Percentiles rank a stretch among this genome's conserved stretches.
Evolutionary conservation across 2,888 invertebrate genomes (phyloP).

Genomic region (Celastrina argiolus): DNA sequence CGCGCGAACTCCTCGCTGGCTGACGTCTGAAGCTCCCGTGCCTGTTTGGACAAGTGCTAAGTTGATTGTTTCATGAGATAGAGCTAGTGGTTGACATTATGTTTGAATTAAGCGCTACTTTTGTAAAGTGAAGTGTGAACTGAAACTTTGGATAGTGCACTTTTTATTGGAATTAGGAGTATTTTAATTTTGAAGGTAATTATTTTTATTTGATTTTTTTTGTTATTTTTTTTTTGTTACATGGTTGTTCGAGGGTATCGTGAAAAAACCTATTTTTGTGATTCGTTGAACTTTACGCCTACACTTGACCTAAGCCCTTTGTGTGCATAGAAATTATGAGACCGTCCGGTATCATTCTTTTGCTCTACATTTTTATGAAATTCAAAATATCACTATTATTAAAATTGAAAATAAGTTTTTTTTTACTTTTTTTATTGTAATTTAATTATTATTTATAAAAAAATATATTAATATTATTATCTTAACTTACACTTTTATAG

Average conservation of each 20-base stretch:
- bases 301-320: constrained; percentile 35
- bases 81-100: constrained; percentile 68
- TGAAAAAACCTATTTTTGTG: constrained; percentile 14
- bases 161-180: constrained; percentile 33
- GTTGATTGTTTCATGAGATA: constrained; percentile 75
- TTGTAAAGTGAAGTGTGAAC: constrained; percentile 61
- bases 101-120: constrained; percentile 70
- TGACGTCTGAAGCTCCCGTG: constrained; percentile 47
- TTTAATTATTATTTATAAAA: background rate
- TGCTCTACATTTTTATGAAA: background rate
- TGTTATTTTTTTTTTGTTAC: background rate
- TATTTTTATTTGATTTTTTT: constrained; percentile 24
- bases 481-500: background rate
- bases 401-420: background rate
- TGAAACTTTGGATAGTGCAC: constrained; percentile 44
- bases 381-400: background rate
- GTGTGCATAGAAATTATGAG: constrained; percentile 23
- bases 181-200: constrained; percentile 35
- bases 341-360: background rate
- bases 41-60: constrained; percentile 75
- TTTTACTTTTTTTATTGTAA: background rate
- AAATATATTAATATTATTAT: background rate
- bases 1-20: constrained; percentile 57
- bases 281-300: constrained; percentile 26
- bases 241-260: background rate